Conservation (phyloP, 2,797 vertebrate genomes). For the Tauraco hartlaubi region DNA sequence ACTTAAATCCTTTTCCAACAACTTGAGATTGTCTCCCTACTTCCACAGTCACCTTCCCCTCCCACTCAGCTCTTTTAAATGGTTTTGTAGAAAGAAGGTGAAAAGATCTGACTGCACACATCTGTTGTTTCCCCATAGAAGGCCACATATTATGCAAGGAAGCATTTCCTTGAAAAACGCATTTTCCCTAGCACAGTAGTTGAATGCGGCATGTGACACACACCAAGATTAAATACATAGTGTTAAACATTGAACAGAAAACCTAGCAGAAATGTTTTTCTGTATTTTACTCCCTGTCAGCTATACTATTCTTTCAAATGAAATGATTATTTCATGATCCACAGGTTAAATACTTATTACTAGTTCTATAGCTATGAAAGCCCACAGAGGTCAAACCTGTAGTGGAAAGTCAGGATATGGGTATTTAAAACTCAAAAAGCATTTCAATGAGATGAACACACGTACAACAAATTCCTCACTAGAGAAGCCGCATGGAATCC, state of each 20-base stretch:
- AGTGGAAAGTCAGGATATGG: neutral
- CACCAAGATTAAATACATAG: neutral
- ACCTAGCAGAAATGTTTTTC: neutral
- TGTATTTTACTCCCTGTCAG: neutral
- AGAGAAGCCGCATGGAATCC: conserved; percentile 47
- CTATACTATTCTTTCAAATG: neutral
- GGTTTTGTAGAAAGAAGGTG: neutral
- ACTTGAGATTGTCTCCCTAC: neutral
- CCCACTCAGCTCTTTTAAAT: neutral
- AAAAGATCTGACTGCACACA: neutral
- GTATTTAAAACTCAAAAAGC: conserved; percentile 42
- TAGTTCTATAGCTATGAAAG: conserved; percentile 25
- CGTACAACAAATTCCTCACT: conserved; percentile 1
- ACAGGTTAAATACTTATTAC: conserved; percentile 50
- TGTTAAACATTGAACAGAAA: neutral
- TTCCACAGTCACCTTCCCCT: neutral
- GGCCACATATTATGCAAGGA: conserved; percentile 15
- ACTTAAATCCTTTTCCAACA: neutral
- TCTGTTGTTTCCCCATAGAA: neutral
- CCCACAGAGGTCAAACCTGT: conserved; percentile 39
- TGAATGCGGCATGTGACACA: neutral
- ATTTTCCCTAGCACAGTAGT: neutral
- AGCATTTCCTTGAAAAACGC: conserved; percentile 17
- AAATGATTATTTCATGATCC: conserved; percentile 27
- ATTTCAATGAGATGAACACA: conserved; percentile 44